Conservation (phyloP, 2,113 vertebrate species). For the Actenoides hombroni region DNA sequence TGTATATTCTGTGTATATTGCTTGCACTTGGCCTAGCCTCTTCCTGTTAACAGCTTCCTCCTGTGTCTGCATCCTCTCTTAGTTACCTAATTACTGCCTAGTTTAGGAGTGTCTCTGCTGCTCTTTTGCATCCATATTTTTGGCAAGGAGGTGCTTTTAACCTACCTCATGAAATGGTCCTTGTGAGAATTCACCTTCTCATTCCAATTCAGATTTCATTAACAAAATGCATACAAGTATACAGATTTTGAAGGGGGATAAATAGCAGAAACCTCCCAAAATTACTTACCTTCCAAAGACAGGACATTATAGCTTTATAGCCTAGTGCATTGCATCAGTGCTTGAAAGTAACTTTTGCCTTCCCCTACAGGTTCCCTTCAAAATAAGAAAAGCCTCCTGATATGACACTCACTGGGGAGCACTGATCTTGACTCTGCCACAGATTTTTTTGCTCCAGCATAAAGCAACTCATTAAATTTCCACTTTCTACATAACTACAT, state of each 20-base stretch:
- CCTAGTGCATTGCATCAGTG: background rate
- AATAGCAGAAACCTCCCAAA: background rate
- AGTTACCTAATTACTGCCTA: background rate
- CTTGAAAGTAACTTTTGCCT: background rate
- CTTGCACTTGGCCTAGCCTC: background rate
- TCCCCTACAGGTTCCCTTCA: background rate
- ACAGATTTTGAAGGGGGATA: background rate
- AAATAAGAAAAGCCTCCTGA: background rate
- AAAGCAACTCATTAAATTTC: background rate
- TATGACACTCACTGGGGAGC: accelerated
- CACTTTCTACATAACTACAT: background rate
- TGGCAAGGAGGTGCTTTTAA: background rate
- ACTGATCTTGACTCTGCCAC: background rate
- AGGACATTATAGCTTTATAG: background rate
- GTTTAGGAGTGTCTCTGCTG: background rate
- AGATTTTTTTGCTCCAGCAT: background rate
- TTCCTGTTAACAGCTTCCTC: background rate
- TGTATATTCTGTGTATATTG: background rate
- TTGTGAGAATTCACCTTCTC: background rate
- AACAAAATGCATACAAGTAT: background rate
- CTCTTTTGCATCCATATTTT: background rate
- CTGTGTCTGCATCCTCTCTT: background rate
- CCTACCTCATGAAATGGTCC: background rate
- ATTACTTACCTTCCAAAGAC: background rate
- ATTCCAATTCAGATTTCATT: background rate